Percentiles rank a stretch among this genome's conserved stretches.
Conservation (phyloP, 2,888 invertebrate genomes). For the Pheosia gnoma region DNA sequence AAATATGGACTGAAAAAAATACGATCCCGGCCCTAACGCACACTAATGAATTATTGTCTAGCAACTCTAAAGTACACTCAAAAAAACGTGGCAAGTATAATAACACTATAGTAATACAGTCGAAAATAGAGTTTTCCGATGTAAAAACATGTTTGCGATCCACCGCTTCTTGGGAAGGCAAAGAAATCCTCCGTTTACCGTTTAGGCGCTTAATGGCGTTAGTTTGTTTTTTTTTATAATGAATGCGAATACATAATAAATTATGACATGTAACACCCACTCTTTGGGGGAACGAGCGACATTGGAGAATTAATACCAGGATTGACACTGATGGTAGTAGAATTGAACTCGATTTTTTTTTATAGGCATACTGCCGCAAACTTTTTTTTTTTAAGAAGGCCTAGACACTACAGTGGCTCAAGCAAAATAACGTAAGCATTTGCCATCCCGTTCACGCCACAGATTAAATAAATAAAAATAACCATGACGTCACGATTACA, state of each 20-base stretch:
- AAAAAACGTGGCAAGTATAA: conserved; percentile 3
- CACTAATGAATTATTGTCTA: conserved; percentile 38
- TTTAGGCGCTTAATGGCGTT: conserved; percentile 73
- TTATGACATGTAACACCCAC: conserved; percentile 74
- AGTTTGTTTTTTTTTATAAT: conserved; percentile 55
- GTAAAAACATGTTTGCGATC: conserved; percentile 16
- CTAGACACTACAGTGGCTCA: too few species aligned
- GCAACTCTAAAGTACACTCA: conserved; percentile 8
- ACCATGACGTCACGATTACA: too few species aligned
- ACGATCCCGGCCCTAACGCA: conserved; percentile 30
- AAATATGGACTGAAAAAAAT: conserved; percentile 35
- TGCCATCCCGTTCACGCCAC: too few species aligned
- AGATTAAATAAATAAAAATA: too few species aligned
- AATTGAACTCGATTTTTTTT: conserved; percentile 4
- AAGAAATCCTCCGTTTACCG: conserved; percentile 74
- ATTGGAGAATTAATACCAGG: background rate
- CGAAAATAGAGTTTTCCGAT: conserved; percentile 12
- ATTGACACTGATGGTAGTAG: background rate
- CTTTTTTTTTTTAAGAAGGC: too few species aligned
- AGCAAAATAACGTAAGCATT: too few species aligned
- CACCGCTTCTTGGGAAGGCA: conserved; percentile 57
- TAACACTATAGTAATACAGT: conserved; percentile 1
- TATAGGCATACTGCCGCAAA: too few species aligned
- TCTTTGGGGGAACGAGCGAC: conserved; percentile 39
- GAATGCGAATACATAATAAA: conserved; percentile 71